Conservation (phyloP, 2,113 vertebrate species). For the Thermophis baileyi region DNA sequence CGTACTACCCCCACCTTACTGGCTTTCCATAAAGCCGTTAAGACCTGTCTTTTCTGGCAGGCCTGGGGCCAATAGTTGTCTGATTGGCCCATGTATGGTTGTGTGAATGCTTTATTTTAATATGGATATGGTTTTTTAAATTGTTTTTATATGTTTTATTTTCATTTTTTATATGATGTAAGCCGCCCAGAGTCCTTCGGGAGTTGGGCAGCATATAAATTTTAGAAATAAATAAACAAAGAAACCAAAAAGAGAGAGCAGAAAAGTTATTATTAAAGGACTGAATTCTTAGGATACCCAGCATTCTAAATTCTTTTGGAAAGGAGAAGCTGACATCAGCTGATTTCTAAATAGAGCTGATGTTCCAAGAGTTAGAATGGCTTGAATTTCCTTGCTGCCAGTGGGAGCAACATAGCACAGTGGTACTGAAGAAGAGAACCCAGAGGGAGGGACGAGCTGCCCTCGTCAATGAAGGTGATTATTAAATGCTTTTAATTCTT, state of each 20-base stretch:
- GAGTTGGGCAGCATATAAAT: too few relatives aligned
- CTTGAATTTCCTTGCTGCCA: background rate
- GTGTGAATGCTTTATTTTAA: too few relatives aligned
- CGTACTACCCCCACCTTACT: too few relatives aligned
- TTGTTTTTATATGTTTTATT: too few relatives aligned
- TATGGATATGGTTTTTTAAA: too few relatives aligned
- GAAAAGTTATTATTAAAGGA: background rate
- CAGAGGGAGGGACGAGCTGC: background rate
- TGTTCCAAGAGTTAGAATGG: background rate
- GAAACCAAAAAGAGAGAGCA: background rate
- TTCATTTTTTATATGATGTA: too few relatives aligned
- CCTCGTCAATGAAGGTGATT: background rate
- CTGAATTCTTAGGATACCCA: background rate
- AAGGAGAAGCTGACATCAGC: background rate
- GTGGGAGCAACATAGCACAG: background rate
- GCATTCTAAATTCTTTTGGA: background rate
- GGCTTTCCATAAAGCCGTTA: too few relatives aligned
- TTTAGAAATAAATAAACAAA: background rate
- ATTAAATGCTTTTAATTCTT: background rate
- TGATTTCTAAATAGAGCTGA: background rate
- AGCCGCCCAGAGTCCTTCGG: too few relatives aligned
- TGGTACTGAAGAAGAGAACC: background rate
- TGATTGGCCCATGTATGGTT: too few relatives aligned
- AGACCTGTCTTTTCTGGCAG: too few relatives aligned
- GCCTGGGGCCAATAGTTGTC: too few relatives aligned